Conservation (phyloP, 1,140 invertebrate species). For the Prorops nasuta region DNA sequence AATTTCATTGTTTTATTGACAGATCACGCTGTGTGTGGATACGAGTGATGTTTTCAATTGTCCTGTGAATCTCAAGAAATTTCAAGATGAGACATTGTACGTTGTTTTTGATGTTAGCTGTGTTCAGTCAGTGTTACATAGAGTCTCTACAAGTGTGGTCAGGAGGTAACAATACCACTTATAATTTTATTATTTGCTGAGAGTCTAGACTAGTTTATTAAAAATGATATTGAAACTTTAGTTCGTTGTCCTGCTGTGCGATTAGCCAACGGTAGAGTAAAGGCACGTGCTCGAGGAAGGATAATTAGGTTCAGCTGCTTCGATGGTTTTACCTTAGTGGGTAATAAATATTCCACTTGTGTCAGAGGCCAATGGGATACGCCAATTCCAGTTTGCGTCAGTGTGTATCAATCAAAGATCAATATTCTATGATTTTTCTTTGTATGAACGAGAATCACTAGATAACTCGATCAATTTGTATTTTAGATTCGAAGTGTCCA, state of each 20-base stretch:
- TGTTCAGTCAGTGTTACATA: constrained; percentile 4
- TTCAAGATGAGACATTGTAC: too few species aligned
- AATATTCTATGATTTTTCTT: constrained; percentile 1
- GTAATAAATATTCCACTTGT: constrained; percentile 64
- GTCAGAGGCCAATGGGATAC: constrained; percentile 61
- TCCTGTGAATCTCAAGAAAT: too few species aligned
- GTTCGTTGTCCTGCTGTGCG: constrained; percentile 34
- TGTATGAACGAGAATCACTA: too few species aligned
- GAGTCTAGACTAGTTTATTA: background rate
- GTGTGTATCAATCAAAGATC: constrained; percentile 53
- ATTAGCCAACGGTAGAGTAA: constrained; percentile 43
- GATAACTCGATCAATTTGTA: constrained; percentile 12
- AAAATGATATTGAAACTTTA: constrained; percentile 19
- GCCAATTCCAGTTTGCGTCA: constrained; percentile 63
- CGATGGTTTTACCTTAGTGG: constrained; percentile 60
- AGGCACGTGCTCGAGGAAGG: constrained; percentile 43
- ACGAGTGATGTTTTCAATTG: too few species aligned
- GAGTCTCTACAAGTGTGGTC: background rate
- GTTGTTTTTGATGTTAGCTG: background rate
- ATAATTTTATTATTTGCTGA: constrained; percentile 1
- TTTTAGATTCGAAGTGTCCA: constrained; percentile 46
- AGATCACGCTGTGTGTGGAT: too few species aligned
- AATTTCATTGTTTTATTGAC: too few species aligned
- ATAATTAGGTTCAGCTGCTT: constrained; percentile 61
- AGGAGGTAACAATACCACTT: background rate